Conservation (phyloP, 2,797 vertebrate species). For the Picus viridis region DNA sequence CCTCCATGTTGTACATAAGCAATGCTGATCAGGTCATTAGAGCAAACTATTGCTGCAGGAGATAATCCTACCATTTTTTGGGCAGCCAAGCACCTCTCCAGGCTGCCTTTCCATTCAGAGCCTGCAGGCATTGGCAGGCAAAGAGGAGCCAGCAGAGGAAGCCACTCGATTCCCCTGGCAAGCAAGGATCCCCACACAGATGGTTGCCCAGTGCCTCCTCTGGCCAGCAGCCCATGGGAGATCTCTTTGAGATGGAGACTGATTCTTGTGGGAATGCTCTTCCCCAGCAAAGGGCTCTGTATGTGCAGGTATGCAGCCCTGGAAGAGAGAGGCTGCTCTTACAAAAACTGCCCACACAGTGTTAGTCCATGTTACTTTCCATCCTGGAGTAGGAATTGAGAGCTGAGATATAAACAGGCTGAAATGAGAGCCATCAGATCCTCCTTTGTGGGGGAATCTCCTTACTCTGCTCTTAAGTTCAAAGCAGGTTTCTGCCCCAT, state of each 20-base stretch:
- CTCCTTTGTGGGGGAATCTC: rapidly evolving
- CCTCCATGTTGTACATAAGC: not conserved
- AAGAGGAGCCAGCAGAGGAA: not conserved
- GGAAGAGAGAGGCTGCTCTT: not conserved
- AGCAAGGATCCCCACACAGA: not conserved
- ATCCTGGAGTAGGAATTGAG: not conserved
- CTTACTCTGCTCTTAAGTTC: not conserved
- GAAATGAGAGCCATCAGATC: not conserved
- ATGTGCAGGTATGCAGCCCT: rapidly evolving
- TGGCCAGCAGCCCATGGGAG: not conserved
- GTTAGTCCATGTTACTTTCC: not conserved
- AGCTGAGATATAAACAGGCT: not conserved
- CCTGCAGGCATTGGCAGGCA: not conserved
- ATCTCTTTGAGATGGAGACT: not conserved
- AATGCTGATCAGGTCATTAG: not conserved
- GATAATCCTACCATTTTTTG: not conserved
- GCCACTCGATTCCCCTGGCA: not conserved
- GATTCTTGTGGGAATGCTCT: not conserved
- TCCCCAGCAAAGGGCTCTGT: not conserved
- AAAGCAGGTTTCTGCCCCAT: not conserved
- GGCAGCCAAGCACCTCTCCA: not conserved
- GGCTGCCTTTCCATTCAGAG: not conserved
- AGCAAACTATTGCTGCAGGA: not conserved
- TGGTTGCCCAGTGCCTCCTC: not conserved
- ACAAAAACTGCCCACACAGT: not conserved